These are phyloP conservation scores for Chionis minor DNA, from an alignment of 2,113 vertebrate genomes.

Conservation along the genomic window DNA sequence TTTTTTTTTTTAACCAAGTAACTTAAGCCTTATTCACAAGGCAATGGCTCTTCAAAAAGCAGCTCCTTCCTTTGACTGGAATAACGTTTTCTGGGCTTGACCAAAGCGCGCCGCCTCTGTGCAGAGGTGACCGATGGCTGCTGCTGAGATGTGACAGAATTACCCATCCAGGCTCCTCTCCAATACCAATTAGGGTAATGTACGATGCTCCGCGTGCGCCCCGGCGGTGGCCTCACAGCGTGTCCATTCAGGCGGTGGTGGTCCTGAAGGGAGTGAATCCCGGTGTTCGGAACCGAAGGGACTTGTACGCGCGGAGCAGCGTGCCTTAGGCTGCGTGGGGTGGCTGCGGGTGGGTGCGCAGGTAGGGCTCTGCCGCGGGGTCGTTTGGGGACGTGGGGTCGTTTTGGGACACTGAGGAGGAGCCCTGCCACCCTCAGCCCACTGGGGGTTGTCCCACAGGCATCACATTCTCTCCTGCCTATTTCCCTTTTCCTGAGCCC, in stretches of 20 bases:
- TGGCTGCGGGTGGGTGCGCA: accelerated
- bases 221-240: not conserved
- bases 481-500: not conserved
- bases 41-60: not conserved
- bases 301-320: too few species aligned
- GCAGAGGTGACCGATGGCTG: not conserved
- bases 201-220: not conserved
- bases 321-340: not conserved
- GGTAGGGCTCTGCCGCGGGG: not conserved
- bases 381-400: not conserved
- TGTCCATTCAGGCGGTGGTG: not conserved
- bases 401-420: accelerated
- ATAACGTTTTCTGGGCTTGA: not conserved
- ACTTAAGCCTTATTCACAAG: not conserved
- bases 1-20: not conserved
- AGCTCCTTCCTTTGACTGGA: not conserved
- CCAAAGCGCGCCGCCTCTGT: not conserved
- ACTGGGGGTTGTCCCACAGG: not conserved
- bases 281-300: not conserved
- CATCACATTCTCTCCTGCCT: not conserved
- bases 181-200: not conserved
- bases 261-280: not conserved
- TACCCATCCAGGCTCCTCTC: not conserved
- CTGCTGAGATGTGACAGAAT: not conserved
- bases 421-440: not conserved